A percentile compares a stretch with the other conserved stretches of the same genome.
Conservation (phyloP, 2,113 vertebrate species). For the Cygnus buccinator region DNA sequence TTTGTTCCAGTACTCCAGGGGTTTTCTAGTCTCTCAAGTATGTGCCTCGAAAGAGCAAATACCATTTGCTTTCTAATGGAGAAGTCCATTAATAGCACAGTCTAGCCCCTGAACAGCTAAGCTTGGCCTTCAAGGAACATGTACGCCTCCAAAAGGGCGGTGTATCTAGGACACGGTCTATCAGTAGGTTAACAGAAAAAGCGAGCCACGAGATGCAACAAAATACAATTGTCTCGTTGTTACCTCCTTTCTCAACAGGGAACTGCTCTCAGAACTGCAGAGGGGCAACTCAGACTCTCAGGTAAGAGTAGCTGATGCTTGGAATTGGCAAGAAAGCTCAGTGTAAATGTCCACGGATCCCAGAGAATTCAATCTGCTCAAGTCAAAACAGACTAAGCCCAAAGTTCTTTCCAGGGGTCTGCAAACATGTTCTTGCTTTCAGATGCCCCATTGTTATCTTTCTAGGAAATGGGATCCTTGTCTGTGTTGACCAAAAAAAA, state of each 20-base stretch:
- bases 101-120: neutral
- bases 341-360: neutral
- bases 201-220: accelerated
- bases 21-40: neutral
- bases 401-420: neutral
- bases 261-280: neutral
- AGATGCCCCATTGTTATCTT: neutral
- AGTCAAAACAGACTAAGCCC: neutral
- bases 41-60: neutral
- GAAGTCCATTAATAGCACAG: neutral
- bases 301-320: neutral
- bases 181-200: neutral
- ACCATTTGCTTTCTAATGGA: too few relatives aligned
- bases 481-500: neutral
- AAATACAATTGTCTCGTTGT: accelerated
- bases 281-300: neutral
- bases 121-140: neutral
- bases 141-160: neutral
- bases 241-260: neutral
- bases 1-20: neutral
- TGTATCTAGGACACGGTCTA: neutral
- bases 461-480: neutral
- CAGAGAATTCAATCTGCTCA: neutral
- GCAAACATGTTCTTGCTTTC: neutral
- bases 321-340: neutral